A percentile compares a stretch with the other conserved stretches of the same genome.
These are phyloP conservation scores for Phaonia tiefii DNA, from an alignment of 2,888 invertebrate genomes.

Conservation along the genomic window DNA sequence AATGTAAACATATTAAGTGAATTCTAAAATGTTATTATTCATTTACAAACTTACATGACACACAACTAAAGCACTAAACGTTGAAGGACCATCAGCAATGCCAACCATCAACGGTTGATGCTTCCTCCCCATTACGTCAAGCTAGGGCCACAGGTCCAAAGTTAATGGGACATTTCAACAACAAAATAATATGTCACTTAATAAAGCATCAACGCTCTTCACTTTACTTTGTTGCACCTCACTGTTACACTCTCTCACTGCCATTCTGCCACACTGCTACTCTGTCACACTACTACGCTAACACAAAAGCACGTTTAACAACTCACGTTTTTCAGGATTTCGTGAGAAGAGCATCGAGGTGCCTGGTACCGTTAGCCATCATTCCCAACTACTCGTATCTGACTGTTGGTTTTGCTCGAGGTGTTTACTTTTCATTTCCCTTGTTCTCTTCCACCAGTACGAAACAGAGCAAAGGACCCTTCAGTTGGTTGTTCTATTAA, in stretches of 20 bases:
- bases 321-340: neutral
- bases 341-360: no score
- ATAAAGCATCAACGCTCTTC: conserved; percentile 16
- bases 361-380: no score
- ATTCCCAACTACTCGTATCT: no score
- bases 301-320: conserved; percentile 9
- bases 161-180: conserved; percentile 25
- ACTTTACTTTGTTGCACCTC: no score
- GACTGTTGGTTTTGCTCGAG: neutral
- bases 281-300: neutral
- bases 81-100: neutral
- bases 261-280: no score
- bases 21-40: conserved; percentile 34
- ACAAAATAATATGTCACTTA: conserved; percentile 35
- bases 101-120: no score
- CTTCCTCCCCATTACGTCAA: no score
- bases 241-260: no score
- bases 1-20: conserved; percentile 21
- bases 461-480: neutral
- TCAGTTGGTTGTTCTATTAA: neutral
- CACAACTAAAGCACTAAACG: conserved; percentile 7
- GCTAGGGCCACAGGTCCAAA: conserved; percentile 38
- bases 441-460: neutral
- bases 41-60: conserved; percentile 6
- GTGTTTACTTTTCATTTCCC: conserved; percentile 20